Conservation (phyloP, 1,140 invertebrate genomes). For the Hermetia illucens region DNA sequence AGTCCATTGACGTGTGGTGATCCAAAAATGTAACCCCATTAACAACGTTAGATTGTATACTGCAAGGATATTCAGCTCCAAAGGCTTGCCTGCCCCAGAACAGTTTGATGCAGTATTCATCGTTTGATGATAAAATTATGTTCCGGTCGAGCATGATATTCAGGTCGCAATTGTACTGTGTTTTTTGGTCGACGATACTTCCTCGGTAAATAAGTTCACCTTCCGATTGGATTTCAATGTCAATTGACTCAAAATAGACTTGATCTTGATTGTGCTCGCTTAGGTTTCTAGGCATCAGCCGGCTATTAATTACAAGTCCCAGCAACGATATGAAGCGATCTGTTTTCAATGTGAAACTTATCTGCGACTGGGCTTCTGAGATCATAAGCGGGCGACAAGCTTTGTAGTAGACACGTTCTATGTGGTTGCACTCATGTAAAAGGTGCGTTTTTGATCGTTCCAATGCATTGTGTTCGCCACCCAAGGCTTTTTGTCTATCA, state of each 20-base stretch:
- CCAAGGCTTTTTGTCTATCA: conserved; percentile 3
- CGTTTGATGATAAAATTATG: conserved; percentile 20
- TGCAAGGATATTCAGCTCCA: conserved; percentile 26
- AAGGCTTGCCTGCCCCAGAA: conserved; percentile 16
- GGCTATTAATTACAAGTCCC: conserved; percentile 21
- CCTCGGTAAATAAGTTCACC: background rate
- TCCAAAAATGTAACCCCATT: conserved; percentile 22
- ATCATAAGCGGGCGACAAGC: conserved; percentile 24
- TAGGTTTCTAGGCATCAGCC: conserved; percentile 20
- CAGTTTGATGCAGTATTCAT: conserved; percentile 18
- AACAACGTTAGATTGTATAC: conserved; percentile 17
- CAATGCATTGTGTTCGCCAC: conserved; percentile 1
- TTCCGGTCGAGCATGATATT: conserved; percentile 18
- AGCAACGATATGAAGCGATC: conserved; percentile 21
- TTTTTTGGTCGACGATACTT: background rate
- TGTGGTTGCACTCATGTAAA: background rate
- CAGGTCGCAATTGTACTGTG: conserved; percentile 25
- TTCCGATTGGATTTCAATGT: background rate
- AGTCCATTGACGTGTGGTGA: conserved; percentile 12
- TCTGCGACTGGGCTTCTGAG: conserved; percentile 14
- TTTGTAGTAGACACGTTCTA: conserved; percentile 26
- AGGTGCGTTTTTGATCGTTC: background rate
- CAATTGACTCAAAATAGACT: conserved; percentile 2
- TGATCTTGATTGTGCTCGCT: conserved; percentile 16
- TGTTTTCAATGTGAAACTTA: conserved; percentile 15